These are phyloP conservation scores for Drosophila paranaensis DNA, from an alignment of 2,888 invertebrate species.

Conservation along the genomic window DNA sequence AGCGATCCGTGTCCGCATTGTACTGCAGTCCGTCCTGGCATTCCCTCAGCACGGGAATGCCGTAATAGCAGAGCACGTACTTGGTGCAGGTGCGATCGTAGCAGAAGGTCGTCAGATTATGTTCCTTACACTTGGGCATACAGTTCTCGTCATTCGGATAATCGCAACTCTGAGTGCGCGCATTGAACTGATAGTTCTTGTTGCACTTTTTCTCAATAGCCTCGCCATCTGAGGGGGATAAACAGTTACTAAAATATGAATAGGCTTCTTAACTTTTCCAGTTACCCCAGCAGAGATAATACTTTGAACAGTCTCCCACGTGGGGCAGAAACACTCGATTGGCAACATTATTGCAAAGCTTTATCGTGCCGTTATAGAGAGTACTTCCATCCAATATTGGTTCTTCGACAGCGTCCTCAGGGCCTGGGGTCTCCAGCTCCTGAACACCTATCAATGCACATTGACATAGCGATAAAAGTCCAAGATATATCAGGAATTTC, in stretches of 20 bases:
- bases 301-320: constrained; percentile 65
- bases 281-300: constrained; percentile 71
- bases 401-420: not conserved
- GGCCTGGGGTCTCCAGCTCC: constrained; percentile 9
- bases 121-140: constrained; percentile 45
- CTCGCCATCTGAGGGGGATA: constrained; percentile 41
- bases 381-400: not conserved
- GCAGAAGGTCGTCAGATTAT: constrained; percentile 59
- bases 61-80: constrained; percentile 78
- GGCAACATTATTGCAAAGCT: constrained; percentile 60
- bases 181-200: constrained; percentile 57
- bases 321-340: constrained; percentile 70
- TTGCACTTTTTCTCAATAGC: constrained; percentile 57
- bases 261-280: not conserved
- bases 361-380: constrained; percentile 44
- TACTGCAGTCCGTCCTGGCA: constrained; percentile 81
- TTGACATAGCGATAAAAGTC: constrained; percentile 1
- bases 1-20: constrained; percentile 80
- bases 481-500: constrained; percentile 14
- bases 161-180: constrained; percentile 59
- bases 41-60: constrained; percentile 67
- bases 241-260: not conserved
- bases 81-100: constrained; percentile 81
- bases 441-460: not conserved
- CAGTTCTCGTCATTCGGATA: constrained; percentile 25